Conservation (phyloP, 35 echinoderm and acorn worm species). For the Stichopus chloronotus region DNA sequence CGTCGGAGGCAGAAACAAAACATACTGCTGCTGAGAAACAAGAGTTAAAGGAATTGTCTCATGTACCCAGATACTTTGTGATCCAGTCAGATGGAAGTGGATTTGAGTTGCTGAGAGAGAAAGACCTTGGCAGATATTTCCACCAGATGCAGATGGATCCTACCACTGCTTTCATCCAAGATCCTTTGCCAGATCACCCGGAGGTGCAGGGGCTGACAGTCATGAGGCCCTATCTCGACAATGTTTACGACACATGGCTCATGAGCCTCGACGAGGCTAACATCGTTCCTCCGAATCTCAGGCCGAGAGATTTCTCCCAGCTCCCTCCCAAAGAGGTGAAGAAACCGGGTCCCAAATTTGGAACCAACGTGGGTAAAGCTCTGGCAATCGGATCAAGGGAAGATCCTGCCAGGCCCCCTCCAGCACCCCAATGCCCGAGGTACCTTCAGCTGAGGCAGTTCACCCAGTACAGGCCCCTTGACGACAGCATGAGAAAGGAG, state of each 20-base stretch:
- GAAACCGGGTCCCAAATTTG: constrained; percentile 77
- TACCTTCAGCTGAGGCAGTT: constrained; percentile 88
- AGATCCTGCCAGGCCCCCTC: neutral
- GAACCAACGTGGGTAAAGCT: constrained; percentile 88
- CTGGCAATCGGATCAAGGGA: constrained; percentile 80
- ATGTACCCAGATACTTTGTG: constrained; percentile 89
- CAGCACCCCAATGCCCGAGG: constrained; percentile 74
- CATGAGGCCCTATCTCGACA: constrained; percentile 77
- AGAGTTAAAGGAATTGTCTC: neutral
- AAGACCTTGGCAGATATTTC: constrained; percentile 72
- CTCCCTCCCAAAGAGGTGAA: constrained; percentile 75
- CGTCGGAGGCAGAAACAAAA: neutral
- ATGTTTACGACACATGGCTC: constrained; percentile 73
- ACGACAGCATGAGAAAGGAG: constrained; percentile 63
- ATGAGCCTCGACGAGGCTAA: constrained; percentile 78
- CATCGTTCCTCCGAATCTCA: constrained; percentile 84
- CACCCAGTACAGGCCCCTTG: constrained; percentile 77
- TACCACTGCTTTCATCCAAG: constrained; percentile 80
- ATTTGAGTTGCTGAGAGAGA: constrained; percentile 76
- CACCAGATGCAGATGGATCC: constrained; percentile 77
- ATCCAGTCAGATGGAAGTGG: constrained; percentile 93
- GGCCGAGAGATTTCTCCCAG: constrained; percentile 79
- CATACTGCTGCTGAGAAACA: neutral
- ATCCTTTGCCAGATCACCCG: constrained; percentile 89
- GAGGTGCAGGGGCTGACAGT: constrained; percentile 88